phyloP scores from a whole-genome alignment of 2,797 vertebrate species.

The Rhyacichthys aspro region DNA sequence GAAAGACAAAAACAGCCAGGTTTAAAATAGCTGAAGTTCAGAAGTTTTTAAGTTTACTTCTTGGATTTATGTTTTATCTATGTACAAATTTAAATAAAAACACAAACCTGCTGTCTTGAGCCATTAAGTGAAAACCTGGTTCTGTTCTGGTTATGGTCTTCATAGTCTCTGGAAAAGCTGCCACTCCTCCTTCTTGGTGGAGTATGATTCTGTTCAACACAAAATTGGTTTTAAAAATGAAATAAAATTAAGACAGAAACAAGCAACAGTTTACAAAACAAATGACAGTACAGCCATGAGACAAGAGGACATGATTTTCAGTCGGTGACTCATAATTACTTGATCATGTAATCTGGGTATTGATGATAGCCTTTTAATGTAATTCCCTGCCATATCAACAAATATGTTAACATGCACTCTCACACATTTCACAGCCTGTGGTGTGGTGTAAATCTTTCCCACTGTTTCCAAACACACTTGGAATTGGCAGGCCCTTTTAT shows the following conservation, averaged over 20 bases:
- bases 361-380: too few relatives aligned
- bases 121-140: constrained; percentile 25
- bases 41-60: background rate
- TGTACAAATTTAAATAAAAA: constrained; percentile 21
- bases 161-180: constrained; percentile 25
- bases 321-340: too few relatives aligned
- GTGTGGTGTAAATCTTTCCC: too few relatives aligned
- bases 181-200: constrained; percentile 35
- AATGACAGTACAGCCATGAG: background rate
- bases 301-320: background rate
- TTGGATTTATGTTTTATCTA: too few relatives aligned
- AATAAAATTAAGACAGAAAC: background rate
- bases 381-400: too few relatives aligned
- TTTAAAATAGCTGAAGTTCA: background rate
- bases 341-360: too few relatives aligned
- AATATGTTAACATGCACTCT: too few relatives aligned
- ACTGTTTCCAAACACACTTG: too few relatives aligned
- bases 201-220: constrained; percentile 45
- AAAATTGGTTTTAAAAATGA: background rate
- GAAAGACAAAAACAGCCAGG: constrained; percentile 29
- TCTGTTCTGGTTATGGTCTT: constrained; percentile 29
- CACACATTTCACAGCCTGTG: too few relatives aligned
- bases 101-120: constrained; percentile 43
- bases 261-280: background rate
- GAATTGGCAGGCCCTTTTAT: too few relatives aligned